Conservation (phyloP, 2,113 vertebrate species). For the Aspidoscelis tigris region DNA sequence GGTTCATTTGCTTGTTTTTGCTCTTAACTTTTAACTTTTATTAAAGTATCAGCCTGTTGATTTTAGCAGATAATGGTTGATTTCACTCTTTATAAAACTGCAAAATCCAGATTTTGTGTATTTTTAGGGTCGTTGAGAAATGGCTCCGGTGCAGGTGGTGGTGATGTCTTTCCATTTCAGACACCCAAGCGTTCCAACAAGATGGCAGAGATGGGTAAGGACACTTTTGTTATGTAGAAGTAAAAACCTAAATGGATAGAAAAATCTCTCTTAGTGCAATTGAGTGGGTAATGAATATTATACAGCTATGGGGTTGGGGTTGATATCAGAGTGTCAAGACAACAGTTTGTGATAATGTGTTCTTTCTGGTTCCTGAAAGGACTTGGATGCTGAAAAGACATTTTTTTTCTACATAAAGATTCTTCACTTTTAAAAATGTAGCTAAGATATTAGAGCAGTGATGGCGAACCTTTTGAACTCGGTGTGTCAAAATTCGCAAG, state of each 20-base stretch:
- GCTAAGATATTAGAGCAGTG: no score
- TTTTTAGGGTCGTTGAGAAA: constrained; percentile 71
- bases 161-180: constrained; percentile 90
- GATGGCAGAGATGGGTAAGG: constrained; percentile 90
- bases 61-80: neutral
- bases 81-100: neutral
- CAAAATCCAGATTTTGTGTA: neutral
- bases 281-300: no score
- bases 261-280: neutral
- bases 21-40: neutral
- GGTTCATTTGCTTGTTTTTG: neutral
- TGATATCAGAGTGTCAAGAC: no score
- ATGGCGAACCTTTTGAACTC: no score
- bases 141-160: constrained; percentile 66
- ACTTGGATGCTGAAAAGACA: no score
- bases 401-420: no score
- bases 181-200: constrained; percentile 83
- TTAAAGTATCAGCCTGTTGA: neutral
- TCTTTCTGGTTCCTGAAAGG: no score
- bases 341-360: no score
- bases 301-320: no score
- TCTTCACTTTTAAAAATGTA: no score
- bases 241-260: neutral
- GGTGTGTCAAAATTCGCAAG: no score
- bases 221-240: neutral